A percentile compares a stretch with the other conserved stretches of the same genome.
Conservation (phyloP, 2,888 invertebrate genomes). For the Phyllotreta cruciferae region DNA sequence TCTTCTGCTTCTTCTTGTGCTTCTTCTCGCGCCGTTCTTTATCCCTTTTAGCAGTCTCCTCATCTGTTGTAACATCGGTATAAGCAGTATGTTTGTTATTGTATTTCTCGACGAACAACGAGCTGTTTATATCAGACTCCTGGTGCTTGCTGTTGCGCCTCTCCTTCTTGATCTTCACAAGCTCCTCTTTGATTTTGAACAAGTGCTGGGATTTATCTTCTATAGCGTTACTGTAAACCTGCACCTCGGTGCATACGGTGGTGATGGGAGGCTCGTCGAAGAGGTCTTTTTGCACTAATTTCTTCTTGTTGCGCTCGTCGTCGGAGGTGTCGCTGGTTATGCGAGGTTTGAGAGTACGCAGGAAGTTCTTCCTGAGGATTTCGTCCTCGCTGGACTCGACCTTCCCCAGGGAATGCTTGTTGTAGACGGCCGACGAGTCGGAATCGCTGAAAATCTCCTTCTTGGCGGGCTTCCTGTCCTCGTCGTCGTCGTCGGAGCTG, state of each 20-base stretch:
- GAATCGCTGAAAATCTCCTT: conserved; percentile 65
- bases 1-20: conserved; percentile 86
- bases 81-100: conserved; percentile 46
- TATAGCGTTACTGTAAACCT: conserved; percentile 58
- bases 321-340: conserved; percentile 83
- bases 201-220: conserved; percentile 49
- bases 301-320: conserved; percentile 68
- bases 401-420: conserved; percentile 55
- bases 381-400: conserved; percentile 60
- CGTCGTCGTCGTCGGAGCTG: conserved; percentile 57
- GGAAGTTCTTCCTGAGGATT: conserved; percentile 63
- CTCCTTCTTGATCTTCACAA: conserved; percentile 55
- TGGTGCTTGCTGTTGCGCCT: conserved; percentile 53
- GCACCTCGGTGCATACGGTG: conserved; percentile 51
- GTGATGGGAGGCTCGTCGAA: conserved; percentile 63
- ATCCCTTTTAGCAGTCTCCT: conserved; percentile 53
- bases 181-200: conserved; percentile 51
- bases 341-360: conserved; percentile 74
- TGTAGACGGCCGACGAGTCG: conserved; percentile 60
- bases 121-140: conserved; percentile 45
- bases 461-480: conserved; percentile 49
- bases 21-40: conserved; percentile 71
- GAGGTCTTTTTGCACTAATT: conserved; percentile 66
- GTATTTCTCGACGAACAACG: conserved; percentile 44
- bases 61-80: conserved; percentile 54